Evolutionary conservation across 2,888 invertebrate species (phyloP).

Genomic region (Himalopsyche anomala): DNA sequence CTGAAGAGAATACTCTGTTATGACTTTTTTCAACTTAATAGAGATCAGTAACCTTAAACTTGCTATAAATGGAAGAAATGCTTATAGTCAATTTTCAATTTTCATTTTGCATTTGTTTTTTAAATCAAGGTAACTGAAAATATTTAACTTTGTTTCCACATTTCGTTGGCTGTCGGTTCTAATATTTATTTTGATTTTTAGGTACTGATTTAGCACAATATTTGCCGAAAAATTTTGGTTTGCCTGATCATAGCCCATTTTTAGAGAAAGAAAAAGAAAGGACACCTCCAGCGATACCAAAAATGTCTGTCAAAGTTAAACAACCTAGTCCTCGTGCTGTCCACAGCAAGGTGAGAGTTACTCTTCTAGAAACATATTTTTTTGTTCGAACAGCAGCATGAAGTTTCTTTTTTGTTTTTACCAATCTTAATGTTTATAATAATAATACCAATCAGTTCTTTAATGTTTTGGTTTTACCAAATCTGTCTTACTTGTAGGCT

Average conservation of each 20-base stretch:
- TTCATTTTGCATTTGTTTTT: background rate
- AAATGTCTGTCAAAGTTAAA: constrained; percentile 72
- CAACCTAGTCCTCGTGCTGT: constrained; percentile 54
- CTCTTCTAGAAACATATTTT: background rate
- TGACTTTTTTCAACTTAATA: too few species aligned
- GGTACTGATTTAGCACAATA: constrained; percentile 80
- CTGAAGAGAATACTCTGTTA: too few species aligned
- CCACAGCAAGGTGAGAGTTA: constrained; percentile 70
- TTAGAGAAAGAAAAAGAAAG: constrained; percentile 70
- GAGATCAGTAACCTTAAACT: too few species aligned
- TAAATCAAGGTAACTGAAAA: background rate
- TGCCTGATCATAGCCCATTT: constrained; percentile 77
- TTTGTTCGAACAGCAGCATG: background rate
- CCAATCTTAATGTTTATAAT: too few species aligned
- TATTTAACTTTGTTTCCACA: constrained; percentile 70
- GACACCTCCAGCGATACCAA: constrained; percentile 74
- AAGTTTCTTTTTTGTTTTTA: too few species aligned
- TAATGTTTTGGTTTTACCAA: background rate
- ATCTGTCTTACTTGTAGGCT: background rate
- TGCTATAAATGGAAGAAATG: too few species aligned
- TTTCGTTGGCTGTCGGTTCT: constrained; percentile 72
- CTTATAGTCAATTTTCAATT: background rate
- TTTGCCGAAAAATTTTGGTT: constrained; percentile 80
- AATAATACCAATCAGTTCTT: too few species aligned
- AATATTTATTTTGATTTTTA: constrained; percentile 67